Conservation (phyloP, 1,140 invertebrate genomes). For the Sipha flava region DNA sequence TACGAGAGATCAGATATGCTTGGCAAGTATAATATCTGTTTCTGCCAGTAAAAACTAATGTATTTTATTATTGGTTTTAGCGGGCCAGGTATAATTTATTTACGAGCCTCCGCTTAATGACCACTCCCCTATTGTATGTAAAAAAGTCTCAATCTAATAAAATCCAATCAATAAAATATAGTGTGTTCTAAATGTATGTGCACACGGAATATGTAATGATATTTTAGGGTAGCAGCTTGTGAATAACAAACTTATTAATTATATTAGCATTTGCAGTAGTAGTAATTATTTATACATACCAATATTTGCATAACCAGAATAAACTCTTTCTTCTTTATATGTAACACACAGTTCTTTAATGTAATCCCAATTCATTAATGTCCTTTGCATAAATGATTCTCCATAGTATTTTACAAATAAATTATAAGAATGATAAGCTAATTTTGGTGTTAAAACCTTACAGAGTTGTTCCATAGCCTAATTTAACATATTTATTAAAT, state of each 20-base stretch:
- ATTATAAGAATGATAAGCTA: slow-evolving; percentile 75
- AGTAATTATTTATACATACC: background rate
- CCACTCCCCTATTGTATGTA: too few relatives aligned
- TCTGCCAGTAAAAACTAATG: too few relatives aligned
- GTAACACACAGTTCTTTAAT: slow-evolving; percentile 57
- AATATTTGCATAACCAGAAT: slow-evolving; percentile 16
- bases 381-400: slow-evolving; percentile 57
- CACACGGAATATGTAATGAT: too few relatives aligned
- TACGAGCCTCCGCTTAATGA: too few relatives aligned
- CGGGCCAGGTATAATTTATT: too few relatives aligned
- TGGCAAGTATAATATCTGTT: too few relatives aligned
- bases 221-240: too few relatives aligned
- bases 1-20: too few relatives aligned
- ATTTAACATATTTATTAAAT: slow-evolving; percentile 25
- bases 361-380: slow-evolving; percentile 66
- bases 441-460: slow-evolving; percentile 68
- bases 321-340: slow-evolving; percentile 36
- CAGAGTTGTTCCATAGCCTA: slow-evolving; percentile 68
- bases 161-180: too few relatives aligned
- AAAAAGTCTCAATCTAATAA: too few relatives aligned
- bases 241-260: background rate
- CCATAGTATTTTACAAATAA: slow-evolving; percentile 67
- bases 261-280: background rate
- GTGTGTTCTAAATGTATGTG: too few relatives aligned
- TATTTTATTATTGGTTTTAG: too few relatives aligned